These are phyloP conservation scores for Liopterus haemorrhoidalis DNA, from an alignment of 2,888 invertebrate genomes.

Conservation along the genomic window DNA sequence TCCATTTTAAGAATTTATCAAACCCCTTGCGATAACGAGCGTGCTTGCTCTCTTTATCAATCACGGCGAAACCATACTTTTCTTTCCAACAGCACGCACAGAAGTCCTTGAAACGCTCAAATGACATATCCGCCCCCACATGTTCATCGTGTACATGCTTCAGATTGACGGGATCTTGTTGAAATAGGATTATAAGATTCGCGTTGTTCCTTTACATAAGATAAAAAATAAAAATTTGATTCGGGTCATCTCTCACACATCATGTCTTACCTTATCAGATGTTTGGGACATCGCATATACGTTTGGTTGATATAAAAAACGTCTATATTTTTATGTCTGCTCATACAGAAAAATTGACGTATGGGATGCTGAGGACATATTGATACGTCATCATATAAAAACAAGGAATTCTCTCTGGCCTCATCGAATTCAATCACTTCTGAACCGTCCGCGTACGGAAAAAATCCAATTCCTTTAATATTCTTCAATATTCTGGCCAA, in stretches of 20 bases:
- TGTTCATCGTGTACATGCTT: slow-evolving; percentile 29
- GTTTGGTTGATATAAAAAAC: slow-evolving; percentile 3
- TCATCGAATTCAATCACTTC: not conserved
- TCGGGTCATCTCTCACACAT: too few relatives aligned
- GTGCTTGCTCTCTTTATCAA: slow-evolving; percentile 30
- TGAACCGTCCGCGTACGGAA: not conserved
- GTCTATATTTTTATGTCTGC: slow-evolving; percentile 2
- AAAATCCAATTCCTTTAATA: not conserved
- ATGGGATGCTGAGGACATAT: not conserved
- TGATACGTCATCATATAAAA: not conserved
- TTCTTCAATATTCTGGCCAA: too few relatives aligned
- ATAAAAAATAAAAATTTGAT: too few relatives aligned
- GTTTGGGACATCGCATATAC: slow-evolving; percentile 38
- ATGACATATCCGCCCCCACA: slow-evolving; percentile 19
- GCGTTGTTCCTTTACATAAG: too few relatives aligned
- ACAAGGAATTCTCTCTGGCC: too few relatives aligned
- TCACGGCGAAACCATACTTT: slow-evolving; percentile 12
- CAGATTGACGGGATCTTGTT: slow-evolving; percentile 37
- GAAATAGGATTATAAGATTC: slow-evolving; percentile 36
- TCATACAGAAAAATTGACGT: slow-evolving; percentile 2
- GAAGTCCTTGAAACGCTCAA: slow-evolving; percentile 17
- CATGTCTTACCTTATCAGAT: too few relatives aligned
- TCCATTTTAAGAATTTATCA: too few relatives aligned
- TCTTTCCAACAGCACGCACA: slow-evolving; percentile 17
- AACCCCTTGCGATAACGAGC: slow-evolving; percentile 25